These are phyloP conservation scores for Trissolcus brochymenae DNA, from an alignment of 2,888 invertebrate species.

Conservation along the genomic window DNA sequence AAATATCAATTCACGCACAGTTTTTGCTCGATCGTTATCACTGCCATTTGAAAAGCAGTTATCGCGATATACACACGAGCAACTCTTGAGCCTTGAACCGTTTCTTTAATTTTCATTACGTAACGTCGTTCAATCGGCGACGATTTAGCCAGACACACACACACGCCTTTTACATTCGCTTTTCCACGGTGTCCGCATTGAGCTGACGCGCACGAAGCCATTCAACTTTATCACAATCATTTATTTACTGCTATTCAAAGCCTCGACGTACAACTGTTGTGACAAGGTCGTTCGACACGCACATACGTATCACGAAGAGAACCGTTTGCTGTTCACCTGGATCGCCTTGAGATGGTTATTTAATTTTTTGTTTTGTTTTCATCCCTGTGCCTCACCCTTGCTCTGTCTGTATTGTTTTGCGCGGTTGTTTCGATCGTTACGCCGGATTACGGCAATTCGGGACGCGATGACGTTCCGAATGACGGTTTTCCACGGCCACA, in stretches of 20 bases:
- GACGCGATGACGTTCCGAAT: slow-evolving; percentile 2
- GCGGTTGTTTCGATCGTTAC: slow-evolving; percentile 3
- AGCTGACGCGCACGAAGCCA: slow-evolving; percentile 25
- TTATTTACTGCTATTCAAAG: slow-evolving; percentile 51
- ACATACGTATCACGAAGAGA: slow-evolving; percentile 33
- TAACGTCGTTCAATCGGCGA: slow-evolving; percentile 41
- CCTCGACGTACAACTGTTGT: slow-evolving; percentile 23
- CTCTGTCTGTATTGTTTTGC: slow-evolving; percentile 18
- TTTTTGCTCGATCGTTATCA: slow-evolving; percentile 42
- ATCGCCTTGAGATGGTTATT: slow-evolving; percentile 48
- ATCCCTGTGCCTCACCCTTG: neutral
- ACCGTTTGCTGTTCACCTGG: slow-evolving; percentile 43
- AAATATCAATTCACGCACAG: slow-evolving; percentile 8
- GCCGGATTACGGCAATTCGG: neutral
- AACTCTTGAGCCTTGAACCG: slow-evolving; percentile 45
- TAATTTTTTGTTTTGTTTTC: slow-evolving; percentile 8
- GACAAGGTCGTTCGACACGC: slow-evolving; percentile 53
- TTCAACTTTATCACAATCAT: slow-evolving; percentile 51
- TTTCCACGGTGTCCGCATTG: slow-evolving; percentile 50
- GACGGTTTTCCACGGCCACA: slow-evolving; percentile 15
- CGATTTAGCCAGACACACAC: slow-evolving; percentile 34
- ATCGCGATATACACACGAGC: no score
- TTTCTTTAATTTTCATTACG: slow-evolving; percentile 55
- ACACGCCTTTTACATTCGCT: slow-evolving; percentile 54
- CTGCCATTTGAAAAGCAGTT: slow-evolving; percentile 33